Evolutionary conservation across 64 coral and sea anemone genomes (phyloP).

Genomic region (Exaiptasia diaphana): DNA sequence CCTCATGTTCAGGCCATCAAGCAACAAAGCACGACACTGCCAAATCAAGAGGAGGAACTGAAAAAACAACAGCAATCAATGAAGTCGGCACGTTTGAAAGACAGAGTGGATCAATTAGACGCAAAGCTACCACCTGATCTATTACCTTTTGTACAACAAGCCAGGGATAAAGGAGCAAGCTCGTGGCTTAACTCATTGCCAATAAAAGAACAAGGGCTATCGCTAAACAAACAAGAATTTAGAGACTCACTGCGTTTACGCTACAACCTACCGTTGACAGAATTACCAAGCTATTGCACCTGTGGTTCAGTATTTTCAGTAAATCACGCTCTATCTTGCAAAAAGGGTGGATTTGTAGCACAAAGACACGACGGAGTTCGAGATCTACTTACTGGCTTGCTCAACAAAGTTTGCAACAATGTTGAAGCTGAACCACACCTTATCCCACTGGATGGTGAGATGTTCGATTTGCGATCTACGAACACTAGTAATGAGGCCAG

Average conservation of each 20-base stretch:
- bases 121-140: background rate
- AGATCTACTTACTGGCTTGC: background rate
- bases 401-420: constrained; percentile 17
- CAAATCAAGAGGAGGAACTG: background rate
- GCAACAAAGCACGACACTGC: background rate
- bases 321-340: constrained; percentile 20
- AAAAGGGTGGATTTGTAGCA: too few species aligned
- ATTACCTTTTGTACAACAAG: background rate
- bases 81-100: background rate
- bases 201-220: constrained; percentile 7
- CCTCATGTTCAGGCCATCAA: background rate
- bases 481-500: too few species aligned
- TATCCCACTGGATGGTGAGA: background rate
- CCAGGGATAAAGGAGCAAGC: constrained; percentile 21
- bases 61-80: background rate
- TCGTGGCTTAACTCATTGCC: constrained; percentile 23
- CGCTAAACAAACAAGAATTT: constrained; percentile 9
- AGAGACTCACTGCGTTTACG: background rate
- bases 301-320: background rate
- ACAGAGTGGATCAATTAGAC: background rate
- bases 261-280: background rate
- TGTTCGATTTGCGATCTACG: too few species aligned
- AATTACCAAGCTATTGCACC: background rate
- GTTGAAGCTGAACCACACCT: constrained; percentile 12
- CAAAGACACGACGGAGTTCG: constrained; percentile 19